phyloP scores from a whole-genome alignment of 2,888 invertebrate genomes.

The Helicoverpa assulta region DNA sequence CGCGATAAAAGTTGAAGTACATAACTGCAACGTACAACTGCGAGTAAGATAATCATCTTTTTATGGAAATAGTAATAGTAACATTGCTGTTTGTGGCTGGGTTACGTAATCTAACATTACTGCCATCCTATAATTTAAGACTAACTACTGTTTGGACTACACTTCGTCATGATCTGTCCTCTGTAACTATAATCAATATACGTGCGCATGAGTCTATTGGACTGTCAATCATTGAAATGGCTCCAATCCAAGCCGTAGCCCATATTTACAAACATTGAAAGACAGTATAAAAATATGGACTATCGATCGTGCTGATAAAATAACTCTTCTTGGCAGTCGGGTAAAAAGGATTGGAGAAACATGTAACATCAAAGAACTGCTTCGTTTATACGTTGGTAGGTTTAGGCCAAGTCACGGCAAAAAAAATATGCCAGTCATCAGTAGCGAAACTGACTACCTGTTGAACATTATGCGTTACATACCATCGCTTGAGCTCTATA shows the following conservation, averaged over 20 bases:
- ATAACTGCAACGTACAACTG: neutral
- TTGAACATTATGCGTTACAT: neutral
- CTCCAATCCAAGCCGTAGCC: constrained; percentile 65
- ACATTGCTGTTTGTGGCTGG: constrained; percentile 7
- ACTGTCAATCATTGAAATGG: constrained; percentile 69
- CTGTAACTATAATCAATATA: constrained; percentile 36
- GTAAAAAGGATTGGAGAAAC: no score
- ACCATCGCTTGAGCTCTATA: neutral
- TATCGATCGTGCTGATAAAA: constrained; percentile 2
- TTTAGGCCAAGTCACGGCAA: neutral
- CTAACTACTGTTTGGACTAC: constrained; percentile 1
- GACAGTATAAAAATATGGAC: constrained; percentile 50
- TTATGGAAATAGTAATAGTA: constrained; percentile 13
- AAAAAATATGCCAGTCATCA: neutral
- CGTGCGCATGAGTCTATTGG: constrained; percentile 42
- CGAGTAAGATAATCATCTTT: neutral
- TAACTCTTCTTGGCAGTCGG: no score
- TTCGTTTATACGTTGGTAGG: neutral
- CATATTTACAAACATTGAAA: constrained; percentile 75
- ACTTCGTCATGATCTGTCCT: constrained; percentile 42
- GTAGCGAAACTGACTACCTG: neutral
- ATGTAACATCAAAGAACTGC: neutral
- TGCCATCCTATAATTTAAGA: constrained; percentile 30
- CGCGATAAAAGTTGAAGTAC: neutral
- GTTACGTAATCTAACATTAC: constrained; percentile 34